A percentile compares a stretch with the other conserved stretches of the same genome.
Conservation (phyloP, 2,113 vertebrate genomes). For the Heteronetta atricapilla region DNA sequence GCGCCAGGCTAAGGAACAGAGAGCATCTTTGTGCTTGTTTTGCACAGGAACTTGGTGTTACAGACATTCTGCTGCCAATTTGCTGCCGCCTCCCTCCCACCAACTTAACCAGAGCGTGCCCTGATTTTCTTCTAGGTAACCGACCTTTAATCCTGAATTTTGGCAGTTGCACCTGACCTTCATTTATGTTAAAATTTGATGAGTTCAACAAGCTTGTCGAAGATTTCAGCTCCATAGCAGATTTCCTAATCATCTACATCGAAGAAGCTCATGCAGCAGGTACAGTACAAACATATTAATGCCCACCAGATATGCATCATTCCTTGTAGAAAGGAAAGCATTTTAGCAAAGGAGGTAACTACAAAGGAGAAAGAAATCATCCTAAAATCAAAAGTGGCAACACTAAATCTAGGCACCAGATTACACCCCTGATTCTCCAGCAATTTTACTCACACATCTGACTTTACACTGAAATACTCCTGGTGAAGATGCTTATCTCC, state of each 20-base stretch:
- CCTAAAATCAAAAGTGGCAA: not conserved
- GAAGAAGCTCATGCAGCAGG: constrained; percentile 92
- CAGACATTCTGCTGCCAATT: not conserved
- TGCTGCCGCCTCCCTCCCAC: not conserved
- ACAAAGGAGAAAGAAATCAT: not conserved
- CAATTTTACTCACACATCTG: not conserved
- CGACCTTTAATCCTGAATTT: constrained; percentile 90
- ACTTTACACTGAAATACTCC: not conserved
- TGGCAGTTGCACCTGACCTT: constrained; percentile 96
- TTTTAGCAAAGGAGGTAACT: not conserved
- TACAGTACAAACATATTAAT: constrained; percentile 50
- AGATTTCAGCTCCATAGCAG: constrained; percentile 84
- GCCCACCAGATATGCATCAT: not conserved
- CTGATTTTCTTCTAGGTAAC: constrained; percentile 64
- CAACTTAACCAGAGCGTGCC: not conserved
- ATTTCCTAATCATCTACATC: constrained; percentile 92
- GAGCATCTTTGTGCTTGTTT: not conserved
- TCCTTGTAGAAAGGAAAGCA: not conserved
- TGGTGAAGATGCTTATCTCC: not conserved
- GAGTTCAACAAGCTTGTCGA: constrained; percentile 89
- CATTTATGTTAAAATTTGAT: constrained; percentile 89
- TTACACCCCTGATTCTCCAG: not conserved
- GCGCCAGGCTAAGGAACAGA: not conserved
- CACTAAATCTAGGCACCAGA: not conserved
- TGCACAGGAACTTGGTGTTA: not conserved